Base-by-base conservation (phyloP, 2,888 invertebrate species). In the Hoplodrina ambigua region DNA sequence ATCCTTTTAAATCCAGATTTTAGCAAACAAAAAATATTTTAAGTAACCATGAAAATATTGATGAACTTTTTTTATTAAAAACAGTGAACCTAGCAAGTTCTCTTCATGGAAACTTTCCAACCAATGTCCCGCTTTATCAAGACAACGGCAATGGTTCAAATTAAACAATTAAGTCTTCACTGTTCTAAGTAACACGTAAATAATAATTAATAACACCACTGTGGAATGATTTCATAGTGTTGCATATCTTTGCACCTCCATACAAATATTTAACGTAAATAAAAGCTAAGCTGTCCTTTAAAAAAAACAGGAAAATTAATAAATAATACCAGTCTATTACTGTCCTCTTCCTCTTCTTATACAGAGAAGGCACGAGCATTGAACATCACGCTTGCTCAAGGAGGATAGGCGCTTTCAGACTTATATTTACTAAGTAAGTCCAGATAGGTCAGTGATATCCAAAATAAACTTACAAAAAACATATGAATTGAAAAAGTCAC, bases 141-240 rank as follows among this genome's bases (percentile, higher is more conserved):
- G 17, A 79, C 46, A 53, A 4, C 13, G 8, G 13, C 8, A 41
- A 41, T 2, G 17, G 55, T 62, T 33, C 25, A 44, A 13, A 53
- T 25, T 53, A 80, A 17, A 50, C 37, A 66, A 75, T 70, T 63
- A 75, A 60, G 44, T 25, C n/a, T 13, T 41, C 41, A 70, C 13
- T 37, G 56, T 61, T 46, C 30, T 60, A 41, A 56, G 19, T 68
- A 33, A 25, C 49, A 1, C 33, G 41, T 56, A 75, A 65, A 60
- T 80, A 75, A 20, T 70, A 63, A 75, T 65, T 62, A 75, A 41
- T 60, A 75, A 52, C 41, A 50, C 37, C 10, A 54, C 3, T 6
- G 17, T 7, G 1, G 10, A 60, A 10, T 52, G 41, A 15, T 50
- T 25, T 63, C 37, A 33, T 59, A 52, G 44, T 8, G 11, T 20